Conservation (phyloP, 1,140 invertebrate species). For the Trachymyrmex septentrionalis region DNA sequence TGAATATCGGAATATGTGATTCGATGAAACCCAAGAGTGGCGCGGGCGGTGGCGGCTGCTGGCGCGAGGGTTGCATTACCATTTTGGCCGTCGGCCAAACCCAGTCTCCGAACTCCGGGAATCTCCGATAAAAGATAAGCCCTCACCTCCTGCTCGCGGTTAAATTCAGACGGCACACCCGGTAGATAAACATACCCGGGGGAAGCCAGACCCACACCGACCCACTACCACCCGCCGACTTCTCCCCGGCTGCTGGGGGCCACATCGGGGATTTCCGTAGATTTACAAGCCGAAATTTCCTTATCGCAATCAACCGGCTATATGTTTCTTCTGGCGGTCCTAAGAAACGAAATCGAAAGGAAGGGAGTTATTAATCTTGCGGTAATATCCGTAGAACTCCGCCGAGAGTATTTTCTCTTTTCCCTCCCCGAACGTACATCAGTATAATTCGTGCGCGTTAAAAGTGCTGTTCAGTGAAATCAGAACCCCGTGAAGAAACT, state of each 20-base stretch:
- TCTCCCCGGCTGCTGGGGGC: conserved; percentile 33
- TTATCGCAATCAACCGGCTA: conserved; percentile 72
- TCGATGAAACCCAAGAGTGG: conserved; percentile 67
- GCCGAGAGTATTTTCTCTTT: conserved; percentile 13
- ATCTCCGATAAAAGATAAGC: conserved; percentile 79
- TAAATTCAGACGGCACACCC: conserved; percentile 71
- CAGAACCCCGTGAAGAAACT: conserved; percentile 10
- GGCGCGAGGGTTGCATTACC: conserved; percentile 76
- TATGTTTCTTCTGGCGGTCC: conserved; percentile 6
- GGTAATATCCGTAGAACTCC: conserved; percentile 14
- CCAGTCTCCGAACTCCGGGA: conserved; percentile 67
- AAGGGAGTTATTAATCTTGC: conserved; percentile 58
- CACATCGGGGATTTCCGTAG: conserved; percentile 66
- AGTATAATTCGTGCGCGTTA: conserved; percentile 24
- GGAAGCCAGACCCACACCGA: conserved; percentile 51
- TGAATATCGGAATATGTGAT: conserved; percentile 80
- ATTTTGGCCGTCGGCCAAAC: conserved; percentile 79
- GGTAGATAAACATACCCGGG: conserved; percentile 74
- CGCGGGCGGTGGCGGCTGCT: conserved; percentile 55
- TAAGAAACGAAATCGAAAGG: conserved; percentile 64
- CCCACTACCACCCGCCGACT: conserved; percentile 43
- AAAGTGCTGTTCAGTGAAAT: conserved; percentile 35
- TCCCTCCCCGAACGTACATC: not conserved
- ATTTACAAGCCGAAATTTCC: conserved; percentile 76
- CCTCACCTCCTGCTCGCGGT: conserved; percentile 64